phyloP scores from a whole-genome alignment of 2,797 vertebrate species.

The Tiaroga cobitis region DNA sequence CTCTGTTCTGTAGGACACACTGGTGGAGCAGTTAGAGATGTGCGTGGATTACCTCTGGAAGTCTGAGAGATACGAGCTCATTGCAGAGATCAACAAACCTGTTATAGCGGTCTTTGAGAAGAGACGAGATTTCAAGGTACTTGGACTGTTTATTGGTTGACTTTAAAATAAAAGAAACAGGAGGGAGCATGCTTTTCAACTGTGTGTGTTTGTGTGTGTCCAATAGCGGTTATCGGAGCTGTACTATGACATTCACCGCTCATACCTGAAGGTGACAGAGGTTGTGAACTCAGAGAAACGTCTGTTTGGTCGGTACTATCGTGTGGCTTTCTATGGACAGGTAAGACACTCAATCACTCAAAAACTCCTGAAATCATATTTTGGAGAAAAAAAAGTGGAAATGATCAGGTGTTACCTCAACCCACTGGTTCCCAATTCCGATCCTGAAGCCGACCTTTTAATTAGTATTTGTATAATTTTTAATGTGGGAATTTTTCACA shows the following conservation, averaged over 20 bases:
- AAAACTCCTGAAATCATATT: neutral
- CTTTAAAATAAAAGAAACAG: neutral
- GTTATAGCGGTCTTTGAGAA: conserved; percentile 98
- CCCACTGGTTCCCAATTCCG: neutral
- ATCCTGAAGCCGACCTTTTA: neutral
- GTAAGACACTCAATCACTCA: conserved; percentile 71
- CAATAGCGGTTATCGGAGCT: conserved; percentile 90
- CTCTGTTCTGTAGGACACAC: conserved; percentile 80
- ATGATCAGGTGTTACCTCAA: neutral
- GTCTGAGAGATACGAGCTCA: conserved; percentile 94
- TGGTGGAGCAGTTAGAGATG: conserved; percentile 94
- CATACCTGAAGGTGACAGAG: conserved; percentile 95
- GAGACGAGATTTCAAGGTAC: conserved; percentile 95
- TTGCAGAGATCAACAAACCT: conserved; percentile 97
- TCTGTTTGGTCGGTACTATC: conserved; percentile 94
- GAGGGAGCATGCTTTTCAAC: neutral
- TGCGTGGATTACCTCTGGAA: conserved; percentile 98
- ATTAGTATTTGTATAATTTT: neutral
- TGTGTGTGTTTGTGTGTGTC: conserved; percentile 8
- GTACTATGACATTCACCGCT: conserved; percentile 97
- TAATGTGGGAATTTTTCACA: neutral
- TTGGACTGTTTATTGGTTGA: neutral
- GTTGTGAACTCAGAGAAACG: conserved; percentile 97
- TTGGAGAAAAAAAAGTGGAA: neutral
- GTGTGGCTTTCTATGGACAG: conserved; percentile 98